Evolutionary conservation across 2,888 invertebrate genomes (phyloP).

Genomic region (Zygogramma bicolorata): DNA sequence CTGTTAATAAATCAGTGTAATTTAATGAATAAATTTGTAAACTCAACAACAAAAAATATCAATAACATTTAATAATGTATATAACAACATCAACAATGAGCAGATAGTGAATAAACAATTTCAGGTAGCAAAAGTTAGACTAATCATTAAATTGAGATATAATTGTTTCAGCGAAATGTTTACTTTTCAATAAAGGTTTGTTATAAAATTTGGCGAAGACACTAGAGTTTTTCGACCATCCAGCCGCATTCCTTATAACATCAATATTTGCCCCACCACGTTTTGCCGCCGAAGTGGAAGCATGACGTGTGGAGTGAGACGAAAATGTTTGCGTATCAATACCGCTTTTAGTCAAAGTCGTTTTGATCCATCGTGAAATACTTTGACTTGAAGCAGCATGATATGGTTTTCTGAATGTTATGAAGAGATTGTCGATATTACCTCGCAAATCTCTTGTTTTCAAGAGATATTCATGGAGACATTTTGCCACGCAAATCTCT

Average conservation of each 20-base stretch:
- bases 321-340: background rate
- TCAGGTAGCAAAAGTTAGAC: too few relatives aligned
- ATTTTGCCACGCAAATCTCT: slow-evolving; percentile 27
- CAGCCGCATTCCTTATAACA: background rate
- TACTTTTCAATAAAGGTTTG: too few relatives aligned
- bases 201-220: too few relatives aligned
- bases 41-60: too few relatives aligned
- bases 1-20: too few relatives aligned
- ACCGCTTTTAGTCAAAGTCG: slow-evolving; percentile 3
- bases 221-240: background rate
- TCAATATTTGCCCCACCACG: background rate
- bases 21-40: too few relatives aligned
- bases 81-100: too few relatives aligned
- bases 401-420: slow-evolving; percentile 37
- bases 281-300: background rate
- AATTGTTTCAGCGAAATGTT: too few relatives aligned
- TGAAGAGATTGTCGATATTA: background rate
- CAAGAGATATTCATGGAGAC: background rate
- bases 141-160: too few relatives aligned
- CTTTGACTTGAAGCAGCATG: slow-evolving; percentile 35
- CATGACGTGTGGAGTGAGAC: background rate
- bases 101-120: too few relatives aligned
- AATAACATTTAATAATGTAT: too few relatives aligned
- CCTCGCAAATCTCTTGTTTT: slow-evolving; percentile 10
- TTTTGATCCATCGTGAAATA: too few relatives aligned